Evolutionary conservation across 92 coral and sea anemone species (phyloP).

Genomic region (Phenganax marumi): DNA sequence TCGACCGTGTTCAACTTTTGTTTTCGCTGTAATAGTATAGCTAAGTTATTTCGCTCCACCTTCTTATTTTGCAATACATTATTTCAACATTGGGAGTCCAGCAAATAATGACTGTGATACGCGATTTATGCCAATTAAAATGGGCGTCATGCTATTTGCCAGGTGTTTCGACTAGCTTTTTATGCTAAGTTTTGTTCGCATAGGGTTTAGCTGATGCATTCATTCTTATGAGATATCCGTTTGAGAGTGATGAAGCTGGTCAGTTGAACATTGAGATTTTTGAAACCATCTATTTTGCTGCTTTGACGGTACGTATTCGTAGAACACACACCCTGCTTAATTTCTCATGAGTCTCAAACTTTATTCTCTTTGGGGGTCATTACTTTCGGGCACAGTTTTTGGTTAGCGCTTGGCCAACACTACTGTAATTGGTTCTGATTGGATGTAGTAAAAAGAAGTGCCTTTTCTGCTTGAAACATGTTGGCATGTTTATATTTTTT

Average conservation of each 20-base stretch:
- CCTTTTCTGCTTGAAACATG: background rate
- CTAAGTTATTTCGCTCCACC: too few species aligned
- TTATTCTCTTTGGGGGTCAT: too few species aligned
- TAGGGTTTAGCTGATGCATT: conserved; percentile 98
- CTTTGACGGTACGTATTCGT: conserved; percentile 70
- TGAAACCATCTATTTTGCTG: conserved; percentile 95
- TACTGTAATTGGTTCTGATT: too few species aligned
- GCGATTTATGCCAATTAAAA: background rate
- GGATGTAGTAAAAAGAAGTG: background rate
- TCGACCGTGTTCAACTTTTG: too few species aligned
- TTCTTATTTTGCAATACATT: too few species aligned
- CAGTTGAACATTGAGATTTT: conserved; percentile 80
- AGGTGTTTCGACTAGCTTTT: background rate
- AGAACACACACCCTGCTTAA: too few species aligned
- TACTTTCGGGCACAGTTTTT: too few species aligned
- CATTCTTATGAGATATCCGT: conserved; percentile 88
- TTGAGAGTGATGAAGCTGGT: conserved; percentile 82
- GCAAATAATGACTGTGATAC: too few species aligned
- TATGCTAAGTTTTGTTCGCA: background rate
- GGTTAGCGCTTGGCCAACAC: too few species aligned
- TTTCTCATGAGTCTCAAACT: too few species aligned
- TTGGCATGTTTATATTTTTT: background rate
- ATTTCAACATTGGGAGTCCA: too few species aligned
- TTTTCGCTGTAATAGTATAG: too few species aligned
- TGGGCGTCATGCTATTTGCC: background rate